A percentile compares a stretch with the other conserved stretches of the same genome.
phyloP scores from a whole-genome alignment of 2,797 vertebrate species.

The Poeciliopsis infans region DNA sequence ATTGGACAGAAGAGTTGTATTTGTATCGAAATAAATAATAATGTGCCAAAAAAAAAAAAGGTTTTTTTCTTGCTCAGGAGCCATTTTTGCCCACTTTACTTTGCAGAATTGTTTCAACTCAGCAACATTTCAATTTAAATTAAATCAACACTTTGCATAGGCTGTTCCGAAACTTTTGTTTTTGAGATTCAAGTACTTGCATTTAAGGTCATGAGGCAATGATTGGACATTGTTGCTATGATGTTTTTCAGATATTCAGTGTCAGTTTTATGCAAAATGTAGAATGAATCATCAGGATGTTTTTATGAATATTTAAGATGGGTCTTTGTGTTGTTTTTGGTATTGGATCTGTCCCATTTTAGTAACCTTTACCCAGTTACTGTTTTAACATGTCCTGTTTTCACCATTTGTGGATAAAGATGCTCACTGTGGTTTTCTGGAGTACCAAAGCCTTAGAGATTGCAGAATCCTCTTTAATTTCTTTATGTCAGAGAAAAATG shows the following conservation, averaged over 20 bases:
- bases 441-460: neutral
- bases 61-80: too few species aligned
- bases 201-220: neutral
- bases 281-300: neutral
- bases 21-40: neutral
- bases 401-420: neutral
- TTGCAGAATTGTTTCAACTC: too few species aligned
- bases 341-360: neutral
- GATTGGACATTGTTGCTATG: neutral
- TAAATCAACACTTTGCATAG: neutral
- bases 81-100: too few species aligned
- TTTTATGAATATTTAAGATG: neutral
- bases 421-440: neutral
- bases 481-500: neutral
- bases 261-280: neutral
- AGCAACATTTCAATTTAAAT: neutral
- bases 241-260: too few species aligned
- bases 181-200: neutral
- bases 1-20: neutral
- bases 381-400: neutral
- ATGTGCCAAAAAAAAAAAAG: neutral
- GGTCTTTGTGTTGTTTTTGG: neutral
- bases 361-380: neutral
- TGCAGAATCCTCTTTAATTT: neutral
- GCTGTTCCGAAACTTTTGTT: neutral